Conservation (phyloP, 2,113 vertebrate genomes). For the Pteropus alecto region DNA sequence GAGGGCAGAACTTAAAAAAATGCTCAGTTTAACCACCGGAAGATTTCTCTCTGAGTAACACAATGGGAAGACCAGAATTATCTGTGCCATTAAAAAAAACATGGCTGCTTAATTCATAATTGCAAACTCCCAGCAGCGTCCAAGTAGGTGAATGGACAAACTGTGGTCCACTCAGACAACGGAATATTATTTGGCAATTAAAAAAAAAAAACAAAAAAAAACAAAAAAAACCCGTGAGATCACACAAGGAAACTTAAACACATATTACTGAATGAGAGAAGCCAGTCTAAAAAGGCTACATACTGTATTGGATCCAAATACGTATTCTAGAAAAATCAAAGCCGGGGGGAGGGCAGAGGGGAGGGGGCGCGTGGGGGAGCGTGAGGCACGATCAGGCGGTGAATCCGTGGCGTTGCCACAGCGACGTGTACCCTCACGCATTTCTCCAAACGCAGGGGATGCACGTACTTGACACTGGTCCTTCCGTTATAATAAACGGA, state of each 20-base stretch:
- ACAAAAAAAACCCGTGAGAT: neutral
- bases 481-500: accelerated
- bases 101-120: neutral
- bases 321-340: neutral
- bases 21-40: neutral
- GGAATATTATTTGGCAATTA: too few relatives aligned
- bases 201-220: neutral
- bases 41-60: neutral
- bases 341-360: accelerated
- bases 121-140: neutral
- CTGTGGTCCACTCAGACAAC: accelerated
- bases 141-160: neutral
- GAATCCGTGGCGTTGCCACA: accelerated
- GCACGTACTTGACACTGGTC: neutral
- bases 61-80: neutral
- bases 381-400: accelerated
- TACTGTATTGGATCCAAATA: too few relatives aligned
- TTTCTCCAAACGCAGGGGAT: neutral
- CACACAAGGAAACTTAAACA: neutral
- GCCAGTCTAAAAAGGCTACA: neutral
- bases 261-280: too few relatives aligned
- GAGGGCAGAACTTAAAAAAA: neutral
- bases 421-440: neutral
- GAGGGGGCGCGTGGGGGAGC: neutral
- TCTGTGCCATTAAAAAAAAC: neutral